Conservation (phyloP, 2,113 vertebrate species). For the Spermophilus dauricus region DNA sequence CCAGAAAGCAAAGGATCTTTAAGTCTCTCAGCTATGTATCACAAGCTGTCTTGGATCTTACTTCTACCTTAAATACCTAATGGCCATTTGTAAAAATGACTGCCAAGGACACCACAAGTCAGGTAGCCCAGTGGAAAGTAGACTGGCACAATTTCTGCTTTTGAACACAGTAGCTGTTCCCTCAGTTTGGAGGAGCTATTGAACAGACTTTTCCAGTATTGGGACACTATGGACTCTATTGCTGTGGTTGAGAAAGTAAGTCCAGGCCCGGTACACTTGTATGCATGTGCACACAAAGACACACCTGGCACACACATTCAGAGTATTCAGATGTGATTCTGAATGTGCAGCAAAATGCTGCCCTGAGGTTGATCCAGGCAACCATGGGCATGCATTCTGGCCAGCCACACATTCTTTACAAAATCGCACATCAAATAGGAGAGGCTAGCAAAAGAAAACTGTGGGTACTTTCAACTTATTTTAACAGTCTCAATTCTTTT, state of each 20-base stretch:
- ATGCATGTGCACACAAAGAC: neutral
- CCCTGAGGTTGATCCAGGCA: neutral
- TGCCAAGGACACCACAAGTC: neutral
- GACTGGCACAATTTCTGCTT: neutral
- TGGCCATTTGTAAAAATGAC: neutral
- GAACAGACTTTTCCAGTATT: neutral
- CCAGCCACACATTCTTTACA: neutral
- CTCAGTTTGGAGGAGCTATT: neutral
- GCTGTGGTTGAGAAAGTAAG: neutral
- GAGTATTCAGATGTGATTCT: neutral
- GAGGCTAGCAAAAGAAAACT: constrained; percentile 9
- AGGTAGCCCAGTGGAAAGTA: neutral
- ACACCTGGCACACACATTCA: neutral
- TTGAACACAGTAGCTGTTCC: neutral
- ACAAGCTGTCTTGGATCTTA: neutral
- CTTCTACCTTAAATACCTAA: neutral
- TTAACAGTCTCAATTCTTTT: neutral
- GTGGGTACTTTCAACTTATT: neutral
- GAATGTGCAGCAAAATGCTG: neutral
- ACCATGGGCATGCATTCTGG: neutral
- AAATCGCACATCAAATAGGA: neutral
- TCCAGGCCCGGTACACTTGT: neutral
- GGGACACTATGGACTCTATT: neutral
- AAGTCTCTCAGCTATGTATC: neutral
- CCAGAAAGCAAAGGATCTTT: neutral